Conservation (phyloP, 2,888 invertebrate genomes). For the Stegana nigrithorax region DNA sequence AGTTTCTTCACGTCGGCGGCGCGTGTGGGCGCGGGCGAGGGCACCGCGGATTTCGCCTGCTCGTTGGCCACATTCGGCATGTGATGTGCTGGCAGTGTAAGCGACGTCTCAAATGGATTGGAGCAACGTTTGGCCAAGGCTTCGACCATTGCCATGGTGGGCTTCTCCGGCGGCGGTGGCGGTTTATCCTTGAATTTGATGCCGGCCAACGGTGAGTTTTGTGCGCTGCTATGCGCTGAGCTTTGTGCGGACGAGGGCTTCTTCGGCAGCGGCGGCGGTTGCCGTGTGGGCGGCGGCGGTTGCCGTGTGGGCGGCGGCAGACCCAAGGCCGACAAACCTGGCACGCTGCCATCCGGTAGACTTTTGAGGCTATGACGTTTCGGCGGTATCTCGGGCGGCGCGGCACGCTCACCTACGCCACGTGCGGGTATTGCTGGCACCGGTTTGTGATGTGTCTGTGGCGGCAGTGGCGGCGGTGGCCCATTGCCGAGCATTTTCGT, state of each 20-base stretch:
- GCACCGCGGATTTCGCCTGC: slow-evolving; percentile 42
- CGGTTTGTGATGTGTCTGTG: slow-evolving; percentile 41
- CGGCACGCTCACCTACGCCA: slow-evolving; percentile 57
- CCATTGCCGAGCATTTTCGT: no score
- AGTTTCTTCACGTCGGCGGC: slow-evolving; percentile 59
- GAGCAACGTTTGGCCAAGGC: slow-evolving; percentile 58
- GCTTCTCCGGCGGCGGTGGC: slow-evolving; percentile 58
- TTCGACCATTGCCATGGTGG: slow-evolving; percentile 49
- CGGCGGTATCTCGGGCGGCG: slow-evolving; percentile 68
- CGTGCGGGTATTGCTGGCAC: slow-evolving; percentile 68
- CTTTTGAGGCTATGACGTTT: slow-evolving; percentile 66
- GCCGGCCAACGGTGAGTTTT: slow-evolving; percentile 63
- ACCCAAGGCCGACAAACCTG: slow-evolving; percentile 39
- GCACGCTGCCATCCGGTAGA: slow-evolving; percentile 53
- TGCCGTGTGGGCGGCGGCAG: slow-evolving; percentile 21
- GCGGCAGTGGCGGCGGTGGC: slow-evolving; percentile 52
- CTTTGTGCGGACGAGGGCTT: slow-evolving; percentile 62
- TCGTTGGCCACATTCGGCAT: slow-evolving; percentile 46
- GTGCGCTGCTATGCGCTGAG: slow-evolving; percentile 63
- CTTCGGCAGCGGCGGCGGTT: slow-evolving; percentile 66
- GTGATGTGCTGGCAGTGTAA: slow-evolving; percentile 53
- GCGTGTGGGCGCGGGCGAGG: slow-evolving; percentile 61
- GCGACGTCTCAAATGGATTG: slow-evolving; percentile 65
- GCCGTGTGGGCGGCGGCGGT: slow-evolving; percentile 62
- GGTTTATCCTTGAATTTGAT: slow-evolving; percentile 65